These are phyloP conservation scores for Rambutsinella grinnellia DNA, from an alignment of 2,888 invertebrate genomes.

Conservation along the genomic window DNA sequence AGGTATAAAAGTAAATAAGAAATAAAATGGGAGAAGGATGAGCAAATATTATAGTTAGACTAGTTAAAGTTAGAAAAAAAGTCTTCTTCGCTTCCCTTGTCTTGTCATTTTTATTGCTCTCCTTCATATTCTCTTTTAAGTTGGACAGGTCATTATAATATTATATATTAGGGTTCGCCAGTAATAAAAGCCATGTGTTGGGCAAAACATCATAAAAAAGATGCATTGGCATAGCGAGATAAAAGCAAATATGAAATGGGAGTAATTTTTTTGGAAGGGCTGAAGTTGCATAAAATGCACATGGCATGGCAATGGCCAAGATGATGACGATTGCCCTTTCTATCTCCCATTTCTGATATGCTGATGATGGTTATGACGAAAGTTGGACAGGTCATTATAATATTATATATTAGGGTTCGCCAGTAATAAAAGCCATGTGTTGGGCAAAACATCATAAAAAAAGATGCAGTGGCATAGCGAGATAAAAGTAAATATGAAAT, in stretches of 20 bases:
- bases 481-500: neutral
- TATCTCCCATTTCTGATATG: neutral
- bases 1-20: too few relatives aligned
- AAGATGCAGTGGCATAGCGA: neutral
- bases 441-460: slow-evolving; percentile 4
- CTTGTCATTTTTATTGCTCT: slow-evolving; percentile 8
- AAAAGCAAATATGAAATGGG: neutral
- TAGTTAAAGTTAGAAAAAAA: neutral
- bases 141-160: slow-evolving; percentile 53
- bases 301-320: neutral
- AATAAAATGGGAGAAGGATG: too few relatives aligned
- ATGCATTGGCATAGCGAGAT: neutral
- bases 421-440: slow-evolving; percentile 47
- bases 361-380: slow-evolving; percentile 18
- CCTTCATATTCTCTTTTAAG: neutral
- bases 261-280: neutral
- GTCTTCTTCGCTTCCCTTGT: neutral
- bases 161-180: slow-evolving; percentile 38
- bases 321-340: neutral
- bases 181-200: slow-evolving; percentile 47
- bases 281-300: neutral
- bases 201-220: neutral
- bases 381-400: slow-evolving; percentile 52
- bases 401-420: slow-evolving; percentile 43
- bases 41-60: neutral